Base-by-base conservation (phyloP, 2,888 invertebrate species). In the Cryptocheilus praepositus region DNA sequence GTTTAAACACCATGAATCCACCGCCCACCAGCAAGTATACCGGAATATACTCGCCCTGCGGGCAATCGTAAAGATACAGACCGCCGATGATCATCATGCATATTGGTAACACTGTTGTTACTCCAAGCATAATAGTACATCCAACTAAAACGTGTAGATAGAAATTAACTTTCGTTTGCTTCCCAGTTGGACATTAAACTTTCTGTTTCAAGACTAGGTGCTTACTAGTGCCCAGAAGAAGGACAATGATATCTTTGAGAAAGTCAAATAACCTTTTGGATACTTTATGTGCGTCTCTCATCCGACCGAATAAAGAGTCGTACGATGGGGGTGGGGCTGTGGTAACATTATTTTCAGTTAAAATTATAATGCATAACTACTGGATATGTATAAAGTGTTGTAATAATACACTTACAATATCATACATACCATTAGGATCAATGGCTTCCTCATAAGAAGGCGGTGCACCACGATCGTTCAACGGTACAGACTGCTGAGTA, bases 1-100 rank as follows among this genome's bases (percentile, higher is more conserved):
- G 93, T 82, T 92, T 93, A 61, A 93, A 85, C 61, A 93, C 90
- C n/a, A 92, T 92, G 83, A 93, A 92, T 54, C 90, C 90, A 61
- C 94, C 93, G 78, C 92, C 93, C 70, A 93, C 92, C 77, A 94
- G 89, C 81, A 94, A 89, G 87, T 93, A 93, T 59, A 93, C 91
- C 25, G 94, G 93, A 86, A 94, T 93, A 86, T 92, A 92, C 84
- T 91, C 91, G 72, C 93, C 92, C 79, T 91, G 91, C 0, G 92
- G 92, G 84, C 93, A 94, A 67, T 93, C 91, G 81, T 93, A 87
- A 73, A 93, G 88, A 86, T 93, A 92, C 51, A 92, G 85, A 25
- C 91, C 90, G 57, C 93, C 94, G 83, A 94, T 92, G 19, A 92
- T 90, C 76, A 94, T 92, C 93, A 93, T 94, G 74, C 92, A 91